Percentiles rank a stretch among this genome's conserved stretches.
phyloP scores from a whole-genome alignment of 2,888 invertebrate genomes.

The Seira ritae region DNA sequence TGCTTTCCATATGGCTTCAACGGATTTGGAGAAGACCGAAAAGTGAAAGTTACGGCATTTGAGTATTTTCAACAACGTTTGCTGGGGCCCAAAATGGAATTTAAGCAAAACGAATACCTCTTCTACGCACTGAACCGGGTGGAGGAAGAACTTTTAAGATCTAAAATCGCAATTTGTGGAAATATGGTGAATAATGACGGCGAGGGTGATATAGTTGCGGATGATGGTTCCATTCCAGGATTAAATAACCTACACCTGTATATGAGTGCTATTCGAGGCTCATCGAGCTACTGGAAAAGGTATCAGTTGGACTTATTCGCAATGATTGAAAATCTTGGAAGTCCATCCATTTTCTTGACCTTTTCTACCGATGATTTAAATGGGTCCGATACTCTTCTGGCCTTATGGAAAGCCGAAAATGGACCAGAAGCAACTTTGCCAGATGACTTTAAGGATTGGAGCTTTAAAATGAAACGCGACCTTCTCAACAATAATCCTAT shows the following conservation, averaged over 20 bases:
- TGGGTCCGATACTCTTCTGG: conserved; percentile 30
- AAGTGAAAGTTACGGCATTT: conserved; percentile 31
- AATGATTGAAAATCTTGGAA: conserved; percentile 38
- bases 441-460: not conserved
- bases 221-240: not conserved
- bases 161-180: conserved; percentile 50
- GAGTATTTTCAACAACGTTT: conserved; percentile 49
- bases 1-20: conserved; percentile 35
- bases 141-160: conserved; percentile 26
- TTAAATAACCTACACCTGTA: conserved; percentile 23
- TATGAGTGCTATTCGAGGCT: conserved; percentile 50
- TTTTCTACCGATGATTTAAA: conserved; percentile 54
- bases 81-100: conserved; percentile 23
- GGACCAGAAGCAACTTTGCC: conserved; percentile 4
- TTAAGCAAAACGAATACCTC: conserved; percentile 34
- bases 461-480: conserved; percentile 18
- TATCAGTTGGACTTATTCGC: conserved; percentile 40
- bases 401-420: conserved; percentile 43
- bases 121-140: conserved; percentile 30
- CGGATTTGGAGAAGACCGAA: conserved; percentile 20
- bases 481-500: conserved; percentile 38
- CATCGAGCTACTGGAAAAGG: conserved; percentile 46
- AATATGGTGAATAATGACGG: conserved; percentile 18
- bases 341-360: conserved; percentile 52
- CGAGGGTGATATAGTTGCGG: not conserved